These are phyloP conservation scores for Triops cancriformis DNA, from an alignment of 1,140 invertebrate genomes.

Conservation along the genomic window DNA sequence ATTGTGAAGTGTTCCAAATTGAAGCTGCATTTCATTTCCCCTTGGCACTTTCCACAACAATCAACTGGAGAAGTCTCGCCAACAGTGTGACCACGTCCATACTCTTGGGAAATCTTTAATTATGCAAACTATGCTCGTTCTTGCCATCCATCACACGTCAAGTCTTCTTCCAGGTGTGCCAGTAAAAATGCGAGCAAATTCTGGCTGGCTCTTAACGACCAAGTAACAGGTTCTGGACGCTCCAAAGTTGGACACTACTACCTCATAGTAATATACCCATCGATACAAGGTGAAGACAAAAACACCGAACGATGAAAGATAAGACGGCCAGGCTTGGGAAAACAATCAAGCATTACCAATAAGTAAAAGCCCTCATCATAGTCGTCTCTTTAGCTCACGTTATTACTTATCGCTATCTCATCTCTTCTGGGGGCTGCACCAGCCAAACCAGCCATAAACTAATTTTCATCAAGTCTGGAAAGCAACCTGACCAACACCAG, in stretches of 20 bases:
- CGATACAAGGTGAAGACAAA: background rate
- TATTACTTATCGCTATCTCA: background rate
- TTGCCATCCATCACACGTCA: slow-evolving; percentile 4
- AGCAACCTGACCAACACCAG: no score
- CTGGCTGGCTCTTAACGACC: background rate
- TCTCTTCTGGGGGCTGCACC: background rate
- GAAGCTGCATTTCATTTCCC: no score
- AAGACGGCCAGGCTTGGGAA: background rate
- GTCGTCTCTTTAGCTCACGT: background rate
- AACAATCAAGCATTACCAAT: background rate
- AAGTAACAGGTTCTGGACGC: background rate
- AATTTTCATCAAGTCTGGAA: background rate
- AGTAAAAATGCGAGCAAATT: background rate
- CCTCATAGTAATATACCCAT: background rate
- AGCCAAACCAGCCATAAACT: background rate
- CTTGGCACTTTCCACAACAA: no score
- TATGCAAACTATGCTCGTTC: background rate
- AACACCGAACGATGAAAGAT: background rate
- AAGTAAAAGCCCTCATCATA: background rate
- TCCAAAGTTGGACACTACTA: background rate
- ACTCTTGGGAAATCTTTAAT: background rate
- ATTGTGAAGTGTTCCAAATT: no score
- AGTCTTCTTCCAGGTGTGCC: background rate
- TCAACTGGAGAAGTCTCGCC: background rate
- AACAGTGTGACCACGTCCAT: background rate